Percentiles rank a stretch among this genome's conserved stretches.
phyloP scores from a whole-genome alignment of 2,888 invertebrate species.

The Linnaemya tessellans region DNA sequence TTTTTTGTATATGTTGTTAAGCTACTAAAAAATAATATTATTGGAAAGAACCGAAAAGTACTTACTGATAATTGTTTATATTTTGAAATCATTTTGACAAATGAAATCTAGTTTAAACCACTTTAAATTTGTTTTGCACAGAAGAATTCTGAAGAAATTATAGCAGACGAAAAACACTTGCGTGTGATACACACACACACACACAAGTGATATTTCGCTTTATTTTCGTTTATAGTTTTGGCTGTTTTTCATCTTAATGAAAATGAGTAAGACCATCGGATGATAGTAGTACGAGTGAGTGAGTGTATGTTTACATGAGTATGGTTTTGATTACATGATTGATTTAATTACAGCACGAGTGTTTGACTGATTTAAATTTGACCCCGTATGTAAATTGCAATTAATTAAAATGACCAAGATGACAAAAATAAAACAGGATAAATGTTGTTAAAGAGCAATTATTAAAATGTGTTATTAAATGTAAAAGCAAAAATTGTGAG shows the following conservation, averaged over 20 bases:
- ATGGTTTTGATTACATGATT: conserved; percentile 52
- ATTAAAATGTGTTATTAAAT: conserved; percentile 23
- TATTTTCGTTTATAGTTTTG: conserved; percentile 12
- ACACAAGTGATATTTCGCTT: neutral
- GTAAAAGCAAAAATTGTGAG: neutral
- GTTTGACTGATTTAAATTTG: conserved; percentile 47
- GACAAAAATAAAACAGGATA: conserved; percentile 60
- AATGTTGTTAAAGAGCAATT: conserved; percentile 30
- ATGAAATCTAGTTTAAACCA: conserved; percentile 60
- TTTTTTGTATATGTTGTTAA: too few relatives aligned
- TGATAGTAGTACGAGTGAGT: too few relatives aligned
- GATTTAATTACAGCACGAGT: conserved; percentile 66
- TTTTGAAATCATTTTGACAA: conserved; percentile 23
- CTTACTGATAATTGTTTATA: conserved; percentile 20
- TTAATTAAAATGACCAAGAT: conserved; percentile 67
- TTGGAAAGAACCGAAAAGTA: conserved; percentile 27
- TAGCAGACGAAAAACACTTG: neutral
- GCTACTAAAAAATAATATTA: neutral
- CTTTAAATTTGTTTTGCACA: conserved; percentile 35
- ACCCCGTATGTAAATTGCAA: conserved; percentile 69
- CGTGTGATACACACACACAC: neutral
- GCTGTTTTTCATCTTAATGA: conserved; percentile 22
- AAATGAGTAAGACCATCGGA: conserved; percentile 53
- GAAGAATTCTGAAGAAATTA: conserved; percentile 37
- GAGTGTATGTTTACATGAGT: neutral